phyloP scores from a whole-genome alignment of 1,140 invertebrate genomes.

The Papilio xuthus region DNA sequence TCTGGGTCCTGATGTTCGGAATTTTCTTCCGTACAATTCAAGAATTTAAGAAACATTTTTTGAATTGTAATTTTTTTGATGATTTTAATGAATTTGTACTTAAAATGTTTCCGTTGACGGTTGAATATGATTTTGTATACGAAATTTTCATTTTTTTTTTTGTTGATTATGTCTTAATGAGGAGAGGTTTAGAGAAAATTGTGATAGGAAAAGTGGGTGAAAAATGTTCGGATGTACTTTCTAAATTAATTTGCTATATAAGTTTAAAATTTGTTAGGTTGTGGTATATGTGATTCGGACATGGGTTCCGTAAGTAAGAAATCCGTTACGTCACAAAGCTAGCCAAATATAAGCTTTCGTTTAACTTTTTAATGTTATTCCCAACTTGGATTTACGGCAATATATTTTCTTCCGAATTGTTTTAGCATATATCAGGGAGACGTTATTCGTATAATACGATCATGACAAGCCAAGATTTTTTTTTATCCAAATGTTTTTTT shows the following conservation, averaged over 20 bases:
- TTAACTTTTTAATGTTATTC: slow-evolving; percentile 64
- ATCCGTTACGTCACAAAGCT: slow-evolving; percentile 66
- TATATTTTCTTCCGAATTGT: slow-evolving; percentile 77
- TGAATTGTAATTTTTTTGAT: slow-evolving; percentile 44
- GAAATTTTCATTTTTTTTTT: slow-evolving; percentile 70
- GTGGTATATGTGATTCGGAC: slow-evolving; percentile 65
- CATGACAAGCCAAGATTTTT: slow-evolving; percentile 65
- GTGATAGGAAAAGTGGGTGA: slow-evolving; percentile 70
- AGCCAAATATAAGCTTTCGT: slow-evolving; percentile 76
- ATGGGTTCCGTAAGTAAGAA: slow-evolving; percentile 47
- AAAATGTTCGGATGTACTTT: slow-evolving; percentile 67
- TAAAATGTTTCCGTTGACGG: slow-evolving; percentile 40
- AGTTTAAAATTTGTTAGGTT: slow-evolving; percentile 73
- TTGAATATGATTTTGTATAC: slow-evolving; percentile 71
- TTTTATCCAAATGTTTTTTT: slow-evolving; percentile 60
- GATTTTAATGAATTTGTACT: slow-evolving; percentile 39
- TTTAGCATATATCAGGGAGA: slow-evolving; percentile 53
- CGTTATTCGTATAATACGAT: slow-evolving; percentile 62
- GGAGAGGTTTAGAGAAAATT: slow-evolving; percentile 64
- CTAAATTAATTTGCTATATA: slow-evolving; percentile 61
- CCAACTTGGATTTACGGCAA: slow-evolving; percentile 63
- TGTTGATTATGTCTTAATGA: slow-evolving; percentile 50
- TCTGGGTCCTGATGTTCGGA: slow-evolving; percentile 46
- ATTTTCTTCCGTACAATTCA: slow-evolving; percentile 27
- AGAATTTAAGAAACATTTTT: background rate